phyloP scores from a whole-genome alignment of 2,113 vertebrate genomes.

The Thoracochromis brauschi region DNA sequence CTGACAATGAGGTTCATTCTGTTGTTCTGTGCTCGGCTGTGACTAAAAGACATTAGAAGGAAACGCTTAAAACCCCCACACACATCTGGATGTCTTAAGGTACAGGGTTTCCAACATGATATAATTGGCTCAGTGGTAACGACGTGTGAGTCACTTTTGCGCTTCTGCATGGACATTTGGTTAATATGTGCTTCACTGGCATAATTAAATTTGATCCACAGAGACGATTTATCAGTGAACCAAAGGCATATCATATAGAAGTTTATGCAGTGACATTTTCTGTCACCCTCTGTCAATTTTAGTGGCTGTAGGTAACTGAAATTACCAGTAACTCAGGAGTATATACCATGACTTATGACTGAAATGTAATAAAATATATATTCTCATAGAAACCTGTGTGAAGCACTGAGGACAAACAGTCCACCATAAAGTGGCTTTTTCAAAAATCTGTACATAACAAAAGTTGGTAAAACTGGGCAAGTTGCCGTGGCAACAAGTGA shows the following conservation, averaged over 20 bases:
- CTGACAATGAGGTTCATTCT: neutral
- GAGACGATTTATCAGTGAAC: neutral
- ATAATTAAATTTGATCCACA: neutral
- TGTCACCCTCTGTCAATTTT: neutral
- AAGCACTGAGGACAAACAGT: neutral
- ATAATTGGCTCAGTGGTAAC: neutral
- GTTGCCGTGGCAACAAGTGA: constrained; percentile 15
- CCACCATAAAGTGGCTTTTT: neutral
- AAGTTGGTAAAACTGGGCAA: neutral
- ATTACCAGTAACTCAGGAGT: neutral
- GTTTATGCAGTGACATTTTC: neutral
- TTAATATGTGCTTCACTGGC: neutral
- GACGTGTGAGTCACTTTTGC: neutral
- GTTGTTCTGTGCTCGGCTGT: neutral
- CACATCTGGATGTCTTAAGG: neutral
- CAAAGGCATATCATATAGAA: neutral
- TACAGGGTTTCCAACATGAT: neutral
- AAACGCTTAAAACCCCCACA: neutral
- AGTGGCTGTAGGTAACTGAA: neutral
- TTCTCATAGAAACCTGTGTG: neutral
- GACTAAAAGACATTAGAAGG: neutral
- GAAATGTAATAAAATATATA: neutral
- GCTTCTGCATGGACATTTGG: neutral
- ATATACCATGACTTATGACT: neutral
- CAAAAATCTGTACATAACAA: neutral